A percentile compares a stretch with the other conserved stretches of the same genome.
phyloP scores from a whole-genome alignment of 2,113 vertebrate species.

The Lamprologus tigripictilis region DNA sequence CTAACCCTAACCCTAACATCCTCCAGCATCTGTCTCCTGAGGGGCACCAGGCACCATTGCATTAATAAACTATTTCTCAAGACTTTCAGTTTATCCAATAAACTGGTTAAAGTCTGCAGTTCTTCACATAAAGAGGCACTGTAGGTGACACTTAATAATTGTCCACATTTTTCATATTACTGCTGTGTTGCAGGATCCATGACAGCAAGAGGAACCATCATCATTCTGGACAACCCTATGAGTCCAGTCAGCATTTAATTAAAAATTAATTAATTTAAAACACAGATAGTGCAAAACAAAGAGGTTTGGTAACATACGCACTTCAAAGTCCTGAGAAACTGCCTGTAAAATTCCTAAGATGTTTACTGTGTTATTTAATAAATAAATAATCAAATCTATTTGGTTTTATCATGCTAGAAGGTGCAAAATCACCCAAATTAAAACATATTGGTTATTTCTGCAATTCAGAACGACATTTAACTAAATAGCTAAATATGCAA shows the following conservation, averaged over 20 bases:
- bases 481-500: not conserved
- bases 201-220: not conserved
- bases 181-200: not conserved
- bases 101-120: not conserved
- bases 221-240: not conserved
- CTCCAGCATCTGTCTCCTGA: not conserved
- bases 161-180: rapidly evolving
- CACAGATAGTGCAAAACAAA: not conserved
- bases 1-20: not conserved
- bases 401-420: not conserved
- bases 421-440: not conserved
- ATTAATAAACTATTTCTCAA: not conserved
- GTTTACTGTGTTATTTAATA: not conserved
- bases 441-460: not conserved
- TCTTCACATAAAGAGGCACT: not conserved
- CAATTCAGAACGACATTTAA: not conserved
- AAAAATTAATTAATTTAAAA: too few relatives aligned
- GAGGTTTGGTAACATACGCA: not conserved
- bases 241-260: not conserved
- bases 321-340: not conserved
- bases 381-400: not conserved
- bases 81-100: not conserved
- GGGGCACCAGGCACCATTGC: not conserved
- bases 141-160: not conserved
- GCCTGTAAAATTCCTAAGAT: not conserved